Percentiles rank a stretch among this genome's conserved stretches.
phyloP scores from a whole-genome alignment of 2,888 invertebrate genomes.

The Pseudanteris insignis region DNA sequence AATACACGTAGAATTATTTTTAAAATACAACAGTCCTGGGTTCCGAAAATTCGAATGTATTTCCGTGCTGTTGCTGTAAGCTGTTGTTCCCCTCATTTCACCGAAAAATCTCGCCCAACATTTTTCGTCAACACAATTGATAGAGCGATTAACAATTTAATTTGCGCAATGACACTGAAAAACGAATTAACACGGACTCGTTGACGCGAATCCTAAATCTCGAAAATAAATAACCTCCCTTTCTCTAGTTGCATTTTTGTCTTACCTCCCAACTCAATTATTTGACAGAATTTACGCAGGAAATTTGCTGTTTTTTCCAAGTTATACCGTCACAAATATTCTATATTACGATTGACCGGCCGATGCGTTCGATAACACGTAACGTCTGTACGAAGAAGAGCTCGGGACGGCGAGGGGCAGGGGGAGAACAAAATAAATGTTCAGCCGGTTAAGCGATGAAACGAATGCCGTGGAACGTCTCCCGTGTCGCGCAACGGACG shows the following conservation, averaged over 20 bases:
- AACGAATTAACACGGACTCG: constrained; percentile 6
- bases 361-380: neutral
- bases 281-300: constrained; percentile 6
- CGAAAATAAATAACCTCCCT: constrained; percentile 9
- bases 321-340: neutral
- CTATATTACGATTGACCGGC: neutral
- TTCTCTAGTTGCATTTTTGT: neutral
- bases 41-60: no score
- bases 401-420: neutral
- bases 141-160: constrained; percentile 21
- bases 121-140: constrained; percentile 1
- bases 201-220: constrained; percentile 9
- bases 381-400: neutral
- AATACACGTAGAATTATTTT: no score
- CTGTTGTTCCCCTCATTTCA: no score
- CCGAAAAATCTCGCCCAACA: no score
- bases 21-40: no score
- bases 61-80: no score
- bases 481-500: constrained; percentile 26
- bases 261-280: constrained; percentile 11
- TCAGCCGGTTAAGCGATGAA: neutral
- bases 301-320: no score
- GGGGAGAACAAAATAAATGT: neutral
- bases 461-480: constrained; percentile 15
- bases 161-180: constrained; percentile 11